Base-by-base conservation (phyloP, 2,113 vertebrate species). In the Microcebus jonahi region DNA sequence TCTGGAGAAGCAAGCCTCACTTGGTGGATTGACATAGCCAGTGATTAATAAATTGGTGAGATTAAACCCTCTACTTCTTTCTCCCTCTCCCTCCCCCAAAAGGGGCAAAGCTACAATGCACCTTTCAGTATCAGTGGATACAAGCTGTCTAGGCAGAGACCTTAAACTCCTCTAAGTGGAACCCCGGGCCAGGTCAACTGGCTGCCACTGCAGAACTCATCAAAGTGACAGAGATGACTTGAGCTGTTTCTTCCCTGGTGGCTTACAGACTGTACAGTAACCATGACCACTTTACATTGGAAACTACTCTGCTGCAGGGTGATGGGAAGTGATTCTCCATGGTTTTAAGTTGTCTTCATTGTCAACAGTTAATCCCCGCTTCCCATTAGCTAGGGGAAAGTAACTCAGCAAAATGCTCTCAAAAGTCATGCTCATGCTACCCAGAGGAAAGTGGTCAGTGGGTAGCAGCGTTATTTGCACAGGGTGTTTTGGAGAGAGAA, bases 281-380 rank as follows among this genome's bases (percentile, higher is more conserved):
- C 75, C 6, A 0, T 21, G 57, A 34, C 21, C 5, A 0, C 12
- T 39, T 27, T 57, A 50, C 59, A 77, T 48, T 76, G 73, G 79
- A 61, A 79, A 9, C 34, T 12, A 6, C 67, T 81, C 36, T 6
- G 80, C 65, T 39, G 23, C 67, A 21, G 63, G 73, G 13, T 0
- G 2, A 48, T 23, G 63, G 42, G 57, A 45, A 34, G 34, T 11
- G 61, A 45, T n/a, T 42, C 2, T 61, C 39, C 57, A 1, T 14
- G 80, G 14, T 53, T 81, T 55, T 21, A 48, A 21, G 61, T 29
- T 91, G 50, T 39, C 42, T 75, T 63, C 50, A 21, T 12, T 29
- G 31, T 34, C n/a, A 2, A 1, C 6, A n/a, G 29, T 65, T 45
- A 12, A 29, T 4, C 5, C 9, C 1, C 2, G 25, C 0, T 2